These are phyloP conservation scores for Chitala chitala DNA, from an alignment of 2,113 vertebrate genomes.

Conservation along the genomic window DNA sequence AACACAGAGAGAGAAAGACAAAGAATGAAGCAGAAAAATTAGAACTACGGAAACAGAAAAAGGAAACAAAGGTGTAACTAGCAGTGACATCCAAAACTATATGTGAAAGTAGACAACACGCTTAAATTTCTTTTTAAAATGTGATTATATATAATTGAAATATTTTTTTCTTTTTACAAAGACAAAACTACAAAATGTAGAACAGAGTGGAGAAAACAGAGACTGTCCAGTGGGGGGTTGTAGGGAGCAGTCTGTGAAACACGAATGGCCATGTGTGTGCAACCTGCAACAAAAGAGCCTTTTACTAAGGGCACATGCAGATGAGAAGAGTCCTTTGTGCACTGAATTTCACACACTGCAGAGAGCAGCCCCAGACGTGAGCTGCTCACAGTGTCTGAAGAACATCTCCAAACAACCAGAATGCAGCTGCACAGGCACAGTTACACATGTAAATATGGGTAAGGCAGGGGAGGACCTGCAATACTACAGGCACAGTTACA, in stretches of 20 bases:
- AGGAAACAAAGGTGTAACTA: no score
- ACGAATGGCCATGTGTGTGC: constrained; percentile 65
- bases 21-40: background rate
- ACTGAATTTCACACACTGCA: constrained; percentile 63
- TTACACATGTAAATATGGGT: background rate
- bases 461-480: background rate
- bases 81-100: no score
- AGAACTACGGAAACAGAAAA: background rate
- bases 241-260: constrained; percentile 50
- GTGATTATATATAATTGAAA: no score
- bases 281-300: constrained; percentile 63
- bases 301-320: constrained; percentile 68
- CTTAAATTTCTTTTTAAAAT: no score
- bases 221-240: constrained; percentile 20
- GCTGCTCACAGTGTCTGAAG: background rate
- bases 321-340: constrained; percentile 67
- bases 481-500: no score
- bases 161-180: no score
- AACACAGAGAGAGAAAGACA: background rate
- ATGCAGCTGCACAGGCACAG: background rate
- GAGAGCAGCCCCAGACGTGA: constrained; percentile 29
- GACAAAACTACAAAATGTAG: background rate
- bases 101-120: no score
- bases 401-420: background rate
- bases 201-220: constrained; percentile 14